Percentiles rank a stretch among this genome's conserved stretches.
Evolutionary conservation across 2,113 vertebrate genomes (phyloP).

Genomic region (Cottus gobio): DNA sequence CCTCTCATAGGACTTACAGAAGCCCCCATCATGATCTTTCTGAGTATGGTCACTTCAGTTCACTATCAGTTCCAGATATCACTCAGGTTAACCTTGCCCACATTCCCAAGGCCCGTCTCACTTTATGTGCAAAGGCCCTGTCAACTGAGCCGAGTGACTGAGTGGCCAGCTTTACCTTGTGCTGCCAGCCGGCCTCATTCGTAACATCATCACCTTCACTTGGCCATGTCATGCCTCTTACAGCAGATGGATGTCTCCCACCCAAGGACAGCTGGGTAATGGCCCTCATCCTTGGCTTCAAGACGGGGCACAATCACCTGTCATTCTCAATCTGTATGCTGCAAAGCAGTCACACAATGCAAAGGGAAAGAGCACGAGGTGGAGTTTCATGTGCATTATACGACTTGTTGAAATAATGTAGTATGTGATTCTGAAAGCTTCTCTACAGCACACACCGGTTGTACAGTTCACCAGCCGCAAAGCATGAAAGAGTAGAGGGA

Average conservation of each 20-base stretch:
- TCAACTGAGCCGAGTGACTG: slow-evolving; percentile 65
- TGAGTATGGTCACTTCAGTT: slow-evolving; percentile 44
- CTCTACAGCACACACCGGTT: not conserved
- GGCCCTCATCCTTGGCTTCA: slow-evolving; percentile 61
- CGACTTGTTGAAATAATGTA: not conserved
- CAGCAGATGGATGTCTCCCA: slow-evolving; percentile 70
- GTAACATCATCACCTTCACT: slow-evolving; percentile 82
- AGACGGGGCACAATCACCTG: slow-evolving; percentile 54
- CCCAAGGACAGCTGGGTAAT: slow-evolving; percentile 82
- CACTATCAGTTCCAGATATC: slow-evolving; percentile 49
- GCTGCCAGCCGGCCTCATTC: slow-evolving; percentile 74
- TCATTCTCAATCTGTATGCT: slow-evolving; percentile 53
- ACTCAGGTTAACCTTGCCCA: slow-evolving; percentile 66
- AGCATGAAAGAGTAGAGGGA: not conserved
- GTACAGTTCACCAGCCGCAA: not conserved
- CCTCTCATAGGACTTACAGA: not conserved
- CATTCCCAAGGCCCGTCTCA: slow-evolving; percentile 62
- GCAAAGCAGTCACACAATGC: slow-evolving; percentile 17
- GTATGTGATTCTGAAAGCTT: not conserved
- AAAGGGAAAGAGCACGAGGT: slow-evolving; percentile 25
- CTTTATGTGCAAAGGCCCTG: slow-evolving; percentile 50
- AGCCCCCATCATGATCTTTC: not conserved
- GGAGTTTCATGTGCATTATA: not conserved
- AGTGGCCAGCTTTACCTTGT: slow-evolving; percentile 77
- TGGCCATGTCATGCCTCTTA: slow-evolving; percentile 72